Conservation (phyloP, 1,140 invertebrate genomes). For the Drosophila auraria region DNA sequence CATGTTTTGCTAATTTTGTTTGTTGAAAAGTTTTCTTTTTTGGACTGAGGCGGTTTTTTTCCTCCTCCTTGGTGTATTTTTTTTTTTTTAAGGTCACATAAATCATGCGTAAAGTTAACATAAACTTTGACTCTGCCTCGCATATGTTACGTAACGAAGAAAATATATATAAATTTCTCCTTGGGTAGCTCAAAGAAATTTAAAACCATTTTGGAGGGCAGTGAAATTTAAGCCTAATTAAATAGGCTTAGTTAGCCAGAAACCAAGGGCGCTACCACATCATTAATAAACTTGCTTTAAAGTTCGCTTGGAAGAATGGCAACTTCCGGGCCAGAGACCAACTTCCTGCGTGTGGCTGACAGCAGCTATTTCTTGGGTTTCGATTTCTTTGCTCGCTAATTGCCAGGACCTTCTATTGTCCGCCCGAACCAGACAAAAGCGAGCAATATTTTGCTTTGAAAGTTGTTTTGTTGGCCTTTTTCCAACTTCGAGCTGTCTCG, state of each 20-base stretch:
- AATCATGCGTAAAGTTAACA: constrained; percentile 73
- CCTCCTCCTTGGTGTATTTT: background rate
- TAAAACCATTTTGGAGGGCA: constrained; percentile 16
- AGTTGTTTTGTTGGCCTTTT: constrained; percentile 17
- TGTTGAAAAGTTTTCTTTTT: constrained; percentile 62
- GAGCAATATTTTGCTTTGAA: constrained; percentile 30
- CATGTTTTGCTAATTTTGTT: constrained; percentile 77
- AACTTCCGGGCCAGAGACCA: constrained; percentile 34
- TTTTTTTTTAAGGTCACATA: constrained; percentile 51
- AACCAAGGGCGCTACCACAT: constrained; percentile 12
- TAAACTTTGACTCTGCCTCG: constrained; percentile 60
- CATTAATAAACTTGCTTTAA: constrained; percentile 58
- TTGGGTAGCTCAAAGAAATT: constrained; percentile 2
- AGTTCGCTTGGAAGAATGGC: constrained; percentile 15
- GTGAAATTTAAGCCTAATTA: constrained; percentile 46
- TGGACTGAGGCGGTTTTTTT: constrained; percentile 15
- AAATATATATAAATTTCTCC: background rate
- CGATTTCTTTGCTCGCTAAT: constrained; percentile 54
- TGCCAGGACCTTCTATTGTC: constrained; percentile 37
- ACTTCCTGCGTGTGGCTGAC: constrained; percentile 54
- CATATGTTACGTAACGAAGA: constrained; percentile 58
- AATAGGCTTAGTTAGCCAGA: constrained; percentile 23
- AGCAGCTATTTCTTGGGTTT: constrained; percentile 48
- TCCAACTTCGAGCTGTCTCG: background rate
- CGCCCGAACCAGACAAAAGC: constrained; percentile 16